These are phyloP conservation scores for Drosophila barbarae DNA, from an alignment of 2,888 invertebrate genomes.

Conservation along the genomic window DNA sequence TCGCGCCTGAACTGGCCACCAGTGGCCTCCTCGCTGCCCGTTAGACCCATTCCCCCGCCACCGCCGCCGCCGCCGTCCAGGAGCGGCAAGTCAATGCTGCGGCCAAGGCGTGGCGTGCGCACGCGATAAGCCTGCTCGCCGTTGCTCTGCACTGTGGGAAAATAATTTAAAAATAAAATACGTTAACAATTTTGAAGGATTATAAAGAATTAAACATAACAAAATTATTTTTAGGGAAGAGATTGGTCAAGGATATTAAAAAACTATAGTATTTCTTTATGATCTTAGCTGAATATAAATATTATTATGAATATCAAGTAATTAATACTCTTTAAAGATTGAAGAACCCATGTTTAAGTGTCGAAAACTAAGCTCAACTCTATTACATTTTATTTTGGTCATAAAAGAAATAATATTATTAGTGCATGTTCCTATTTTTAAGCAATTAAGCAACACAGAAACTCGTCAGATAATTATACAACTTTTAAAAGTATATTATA, in stretches of 20 bases:
- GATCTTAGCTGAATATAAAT: no score
- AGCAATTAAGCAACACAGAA: not conserved
- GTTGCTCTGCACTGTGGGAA: slow-evolving; percentile 68
- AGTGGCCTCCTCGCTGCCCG: slow-evolving; percentile 48
- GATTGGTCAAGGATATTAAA: accelerated
- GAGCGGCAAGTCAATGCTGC: slow-evolving; percentile 78
- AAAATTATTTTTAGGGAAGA: not conserved
- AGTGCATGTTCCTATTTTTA: not conserved
- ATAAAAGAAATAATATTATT: no score
- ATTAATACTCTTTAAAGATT: no score
- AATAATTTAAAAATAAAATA: not conserved
- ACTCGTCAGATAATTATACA: not conserved
- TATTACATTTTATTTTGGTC: not conserved
- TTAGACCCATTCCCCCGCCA: slow-evolving; percentile 20
- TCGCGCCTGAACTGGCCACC: slow-evolving; percentile 79
- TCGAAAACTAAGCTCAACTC: not conserved
- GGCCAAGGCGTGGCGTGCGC: slow-evolving; percentile 81
- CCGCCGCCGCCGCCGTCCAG: slow-evolving; percentile 38
- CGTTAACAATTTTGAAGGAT: not conserved
- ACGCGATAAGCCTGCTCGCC: slow-evolving; percentile 72
- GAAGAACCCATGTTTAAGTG: not conserved
- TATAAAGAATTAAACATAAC: not conserved
- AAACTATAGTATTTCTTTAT: no score
- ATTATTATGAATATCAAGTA: no score
- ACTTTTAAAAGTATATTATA: not conserved